Base-by-base conservation (phyloP, 2,888 invertebrate genomes). In the Lochmaea capreae region DNA sequence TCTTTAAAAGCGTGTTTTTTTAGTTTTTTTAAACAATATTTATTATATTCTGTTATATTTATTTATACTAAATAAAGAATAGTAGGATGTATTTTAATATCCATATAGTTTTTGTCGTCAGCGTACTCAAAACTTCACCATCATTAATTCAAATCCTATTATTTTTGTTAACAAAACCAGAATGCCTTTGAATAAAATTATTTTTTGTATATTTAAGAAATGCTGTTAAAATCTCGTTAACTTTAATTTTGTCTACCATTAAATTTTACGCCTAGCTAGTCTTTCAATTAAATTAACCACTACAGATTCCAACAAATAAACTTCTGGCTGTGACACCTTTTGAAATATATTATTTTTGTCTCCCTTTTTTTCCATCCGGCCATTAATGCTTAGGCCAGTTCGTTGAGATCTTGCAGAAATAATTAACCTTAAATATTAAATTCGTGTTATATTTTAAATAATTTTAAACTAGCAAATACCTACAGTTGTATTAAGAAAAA, bases 281-380 rank as follows among this genome's bases (percentile, higher is more conserved):
- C 68, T 61, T 68, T 62, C 63, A 62, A 69, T 69, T 69, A 69
- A 69, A 62, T 59, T 14, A 62, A 69, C 65, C 73, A 43, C 39
- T 63, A 59, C 18, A 43, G 42, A 43, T 26, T 57, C 58, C 58
- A 39, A 65, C 57, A 65, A 58, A 71, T 65, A 71, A 71, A 71
- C 65, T 65, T 58, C 65, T 73, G 73, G 52, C 18, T 39, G 66
- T 73, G 73, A 73, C 73, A 73, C 62, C 61, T 49, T 33, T 22
- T 58, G 33, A 73, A 73, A 73, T 73, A 73, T 73, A 70, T 66
- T 57, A 73, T 70, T 70, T 70, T 70, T 70, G 62, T 70, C 65
- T 62, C 70, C 70, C 54, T 59, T 58, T 65, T 69, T 70, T 59
- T 52, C 49, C 33, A 63, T 11, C 18, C 6, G 33, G 9, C 26